Evolutionary conservation across 2,888 invertebrate genomes (phyloP), one percentile per base, ranked within the genome.

Genomic region (Holacanthella duospinosa): DNA sequence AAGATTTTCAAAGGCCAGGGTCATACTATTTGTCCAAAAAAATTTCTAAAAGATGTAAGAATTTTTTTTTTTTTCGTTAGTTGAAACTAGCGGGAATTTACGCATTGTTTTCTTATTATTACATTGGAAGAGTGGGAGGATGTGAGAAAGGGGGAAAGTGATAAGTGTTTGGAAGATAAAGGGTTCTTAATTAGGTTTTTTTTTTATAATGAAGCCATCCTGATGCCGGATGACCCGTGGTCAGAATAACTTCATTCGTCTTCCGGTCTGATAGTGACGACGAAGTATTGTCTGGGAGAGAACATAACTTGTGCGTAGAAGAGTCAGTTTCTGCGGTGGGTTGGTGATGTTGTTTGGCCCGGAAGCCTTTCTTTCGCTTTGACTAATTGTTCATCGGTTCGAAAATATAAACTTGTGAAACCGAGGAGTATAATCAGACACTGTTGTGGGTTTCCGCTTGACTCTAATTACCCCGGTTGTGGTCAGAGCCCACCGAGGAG

Each of bases 171-270:
- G 36, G 36, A 36, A 36, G 9, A 16, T 16, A 9, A 16, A 36
- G 36, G 36, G 6, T 36, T 36, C 9, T 36, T 9, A 16, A 36
- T 36, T 36, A 28, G 55, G 27, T 29, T 16, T 29, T 2, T 4
- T 28, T 27, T 21, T 48, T 16, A 48, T 21, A 4, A 21, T n/a
- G 6, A 48, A 48, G 21, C 21, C 48, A 6, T 48, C n/a, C 48
- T n/a, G n/a, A n/a, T 48, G 48, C 48, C 48, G 48, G 48, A 48
- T 48, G 48, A 48, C 48, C 48, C 48, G 48, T 48, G 48, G 48
- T 48, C 48, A 48, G 12, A 21, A n/a, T 4, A n/a, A 4, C 48
- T 21, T 36, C 9, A 16, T 21, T 4, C 6, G 48, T 48, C 48
- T 48, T 48, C 48, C 48, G 48, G 19, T 48, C 21, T n/a, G 16